Conservation (phyloP, 2,888 invertebrate species). For the Drosophila phalerata region DNA sequence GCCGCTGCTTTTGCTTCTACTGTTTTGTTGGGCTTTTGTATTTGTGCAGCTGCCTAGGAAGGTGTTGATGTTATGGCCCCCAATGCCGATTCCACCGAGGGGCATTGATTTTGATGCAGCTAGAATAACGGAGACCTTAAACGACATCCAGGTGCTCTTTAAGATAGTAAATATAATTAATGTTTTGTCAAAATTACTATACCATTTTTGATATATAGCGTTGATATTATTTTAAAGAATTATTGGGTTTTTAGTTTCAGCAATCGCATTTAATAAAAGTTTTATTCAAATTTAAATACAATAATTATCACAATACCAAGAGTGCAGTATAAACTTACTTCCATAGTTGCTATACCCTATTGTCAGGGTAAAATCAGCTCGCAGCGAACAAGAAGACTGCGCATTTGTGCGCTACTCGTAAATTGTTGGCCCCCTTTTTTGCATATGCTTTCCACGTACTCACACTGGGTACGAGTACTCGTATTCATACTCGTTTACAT, state of each 20-base stretch:
- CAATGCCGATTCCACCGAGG: slow-evolving; percentile 43
- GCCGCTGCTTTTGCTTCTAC: slow-evolving; percentile 64
- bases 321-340: not conserved
- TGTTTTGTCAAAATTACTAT: no score
- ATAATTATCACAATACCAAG: no score
- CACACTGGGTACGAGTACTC: slow-evolving; percentile 1
- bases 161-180: not conserved
- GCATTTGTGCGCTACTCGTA: slow-evolving; percentile 67
- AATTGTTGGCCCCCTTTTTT: slow-evolving; percentile 66
- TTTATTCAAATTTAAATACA: no score
- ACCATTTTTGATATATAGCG: no score
- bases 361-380: slow-evolving; percentile 17
- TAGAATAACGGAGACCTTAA: slow-evolving; percentile 11
- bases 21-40: slow-evolving; percentile 55
- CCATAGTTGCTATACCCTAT: slow-evolving; percentile 1
- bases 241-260: no score
- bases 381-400: slow-evolving; percentile 63
- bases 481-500: slow-evolving; percentile 13
- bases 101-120: slow-evolving; percentile 69
- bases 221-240: no score
- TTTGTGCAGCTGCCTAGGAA: slow-evolving; percentile 69
- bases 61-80: slow-evolving; percentile 72
- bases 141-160: slow-evolving; percentile 35
- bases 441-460: slow-evolving; percentile 49
- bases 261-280: no score